phyloP scores from a whole-genome alignment of 2,888 invertebrate genomes.

The Podotricha telesiphe region DNA sequence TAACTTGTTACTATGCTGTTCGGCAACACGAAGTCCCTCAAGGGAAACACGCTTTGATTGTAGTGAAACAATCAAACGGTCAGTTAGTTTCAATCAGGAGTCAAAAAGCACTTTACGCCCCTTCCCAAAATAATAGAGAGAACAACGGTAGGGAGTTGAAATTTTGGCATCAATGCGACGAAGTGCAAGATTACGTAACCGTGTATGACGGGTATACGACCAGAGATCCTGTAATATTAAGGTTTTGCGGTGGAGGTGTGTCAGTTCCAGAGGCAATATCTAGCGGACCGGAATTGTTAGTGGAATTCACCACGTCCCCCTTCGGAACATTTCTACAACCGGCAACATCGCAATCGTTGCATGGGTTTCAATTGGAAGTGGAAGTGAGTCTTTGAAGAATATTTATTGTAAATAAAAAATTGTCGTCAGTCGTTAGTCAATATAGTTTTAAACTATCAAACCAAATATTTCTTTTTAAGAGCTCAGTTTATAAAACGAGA shows the following conservation, averaged over 20 bases:
- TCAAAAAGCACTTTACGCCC: slow-evolving; percentile 87
- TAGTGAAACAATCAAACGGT: slow-evolving; percentile 92
- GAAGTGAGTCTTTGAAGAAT: slow-evolving; percentile 64
- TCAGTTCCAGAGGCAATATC: slow-evolving; percentile 93
- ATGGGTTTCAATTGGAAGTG: slow-evolving; percentile 95
- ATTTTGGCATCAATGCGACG: slow-evolving; percentile 94
- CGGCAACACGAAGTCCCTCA: slow-evolving; percentile 92
- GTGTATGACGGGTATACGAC: slow-evolving; percentile 95
- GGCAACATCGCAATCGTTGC: slow-evolving; percentile 89
- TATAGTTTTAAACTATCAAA: slow-evolving; percentile 1
- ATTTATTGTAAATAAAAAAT: slow-evolving; percentile 6
- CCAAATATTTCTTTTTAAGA: background rate
- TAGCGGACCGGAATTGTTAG: slow-evolving; percentile 93
- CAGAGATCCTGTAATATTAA: slow-evolving; percentile 92
- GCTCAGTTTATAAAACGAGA: background rate
- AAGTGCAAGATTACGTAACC: slow-evolving; percentile 94
- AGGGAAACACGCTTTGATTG: slow-evolving; percentile 94
- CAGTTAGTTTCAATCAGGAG: slow-evolving; percentile 93
- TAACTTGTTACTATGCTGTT: slow-evolving; percentile 97
- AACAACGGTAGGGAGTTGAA: slow-evolving; percentile 84
- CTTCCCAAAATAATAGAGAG: slow-evolving; percentile 80
- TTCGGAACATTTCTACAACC: slow-evolving; percentile 95
- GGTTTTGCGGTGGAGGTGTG: slow-evolving; percentile 95
- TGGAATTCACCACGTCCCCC: slow-evolving; percentile 95
- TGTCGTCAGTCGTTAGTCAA: background rate